Evolutionary conservation across 2,888 invertebrate species (phyloP), one percentile per base, ranked within the genome.

Genomic region (Dione juno): DNA sequence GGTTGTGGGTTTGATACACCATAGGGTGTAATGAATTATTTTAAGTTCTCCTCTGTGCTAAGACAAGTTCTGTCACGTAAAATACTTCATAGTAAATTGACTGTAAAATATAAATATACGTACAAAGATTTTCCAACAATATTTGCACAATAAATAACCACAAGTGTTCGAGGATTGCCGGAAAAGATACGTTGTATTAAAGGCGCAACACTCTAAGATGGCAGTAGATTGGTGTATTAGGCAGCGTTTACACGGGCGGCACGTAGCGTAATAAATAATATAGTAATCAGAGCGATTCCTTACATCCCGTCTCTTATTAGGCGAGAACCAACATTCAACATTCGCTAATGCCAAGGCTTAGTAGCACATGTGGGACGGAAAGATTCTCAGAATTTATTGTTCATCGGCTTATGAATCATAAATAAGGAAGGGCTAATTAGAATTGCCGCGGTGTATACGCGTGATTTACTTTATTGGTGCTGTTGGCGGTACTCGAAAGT

Each of bases 231-330:
- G 84, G 81, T 86, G 89, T 90, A 92, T 92, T 92, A 92, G 87
- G 90, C 87, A 89, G 89, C 92, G 92, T 92, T 92, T 92, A 92
- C 90, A 93, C 88, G 87, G 84, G 86, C 84, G 88, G 90, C 93
- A 93, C 93, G 93, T 92, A 92, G 86, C 77, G 91, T 90, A 92
- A 93, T 92, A 93, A 92, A 93, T 92, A 92, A 92, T 91, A 88
- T 89, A 92, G 92, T 93, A 93, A 93, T 93, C 93, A 93, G 92
- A 84, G 89, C 89, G 86, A 92, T 92, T 92, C 91, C 92, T 93
- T 91, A 92, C 92, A 92, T 92, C 92, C 92, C 88, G 85, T 83
- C 88, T 88, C 92, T 92, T 92, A 91, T 91, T 90, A 92, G 91
- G 86, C 89, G 89, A 86, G 90, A 87, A 88, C 88, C 89, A 89